These are phyloP conservation scores for Diadophis punctatus DNA, from an alignment of 2,113 vertebrate species.

Conservation along the genomic window DNA sequence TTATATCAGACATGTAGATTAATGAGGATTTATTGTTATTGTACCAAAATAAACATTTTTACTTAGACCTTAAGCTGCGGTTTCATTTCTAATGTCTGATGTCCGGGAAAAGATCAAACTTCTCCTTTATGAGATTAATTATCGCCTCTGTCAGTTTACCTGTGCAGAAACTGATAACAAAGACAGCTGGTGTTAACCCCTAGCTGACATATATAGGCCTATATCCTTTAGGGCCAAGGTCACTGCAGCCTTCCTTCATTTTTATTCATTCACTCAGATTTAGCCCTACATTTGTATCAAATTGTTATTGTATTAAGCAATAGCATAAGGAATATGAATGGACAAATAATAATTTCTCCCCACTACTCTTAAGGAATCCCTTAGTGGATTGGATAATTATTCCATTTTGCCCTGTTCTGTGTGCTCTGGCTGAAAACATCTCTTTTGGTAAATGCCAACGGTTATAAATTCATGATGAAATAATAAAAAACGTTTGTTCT, in stretches of 20 bases:
- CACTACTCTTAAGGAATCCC: neutral
- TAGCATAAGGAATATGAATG: neutral
- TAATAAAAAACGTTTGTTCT: neutral
- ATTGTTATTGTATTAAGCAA: neutral
- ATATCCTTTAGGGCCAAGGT: neutral
- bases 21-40: too few relatives aligned
- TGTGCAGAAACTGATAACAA: neutral
- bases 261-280: neutral
- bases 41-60: too few relatives aligned
- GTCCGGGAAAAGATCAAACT: too few relatives aligned
- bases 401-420: neutral
- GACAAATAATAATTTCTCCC: neutral
- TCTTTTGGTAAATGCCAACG: neutral
- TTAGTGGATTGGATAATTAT: neutral
- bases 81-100: too few relatives aligned
- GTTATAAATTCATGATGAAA: neutral
- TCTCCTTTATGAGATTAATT: too few relatives aligned
- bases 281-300: neutral
- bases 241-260: neutral
- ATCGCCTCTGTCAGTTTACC: too few relatives aligned
- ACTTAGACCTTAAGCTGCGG: too few relatives aligned
- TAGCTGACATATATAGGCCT: neutral
- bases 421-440: neutral
- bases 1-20: too few relatives aligned
- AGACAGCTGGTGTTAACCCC: neutral